phyloP scores from a whole-genome alignment of 2,888 invertebrate genomes.

The Colletes collaris region DNA sequence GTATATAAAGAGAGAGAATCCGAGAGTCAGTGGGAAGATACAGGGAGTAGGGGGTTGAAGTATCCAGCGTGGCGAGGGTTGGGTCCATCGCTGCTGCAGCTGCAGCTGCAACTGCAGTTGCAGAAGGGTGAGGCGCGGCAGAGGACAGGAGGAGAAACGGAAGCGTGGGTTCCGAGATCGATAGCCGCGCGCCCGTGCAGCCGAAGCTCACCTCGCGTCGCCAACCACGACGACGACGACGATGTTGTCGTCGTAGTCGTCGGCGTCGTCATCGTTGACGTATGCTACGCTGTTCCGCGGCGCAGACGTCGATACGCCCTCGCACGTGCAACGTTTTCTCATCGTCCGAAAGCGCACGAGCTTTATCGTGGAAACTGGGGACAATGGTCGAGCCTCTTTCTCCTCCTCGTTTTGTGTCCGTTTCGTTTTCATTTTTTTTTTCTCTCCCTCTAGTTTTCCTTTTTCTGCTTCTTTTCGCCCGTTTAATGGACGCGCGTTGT shows the following conservation, averaged over 20 bases:
- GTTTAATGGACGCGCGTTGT: constrained; percentile 50
- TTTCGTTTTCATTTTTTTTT: not conserved
- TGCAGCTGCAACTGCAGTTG: constrained; percentile 60
- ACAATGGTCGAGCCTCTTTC: constrained; percentile 49
- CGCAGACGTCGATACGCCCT: constrained; percentile 66
- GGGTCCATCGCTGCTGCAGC: constrained; percentile 59
- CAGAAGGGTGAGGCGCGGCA: constrained; percentile 55
- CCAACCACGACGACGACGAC: constrained; percentile 45
- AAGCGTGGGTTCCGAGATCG: constrained; percentile 79
- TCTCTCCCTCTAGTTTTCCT: too few species aligned
- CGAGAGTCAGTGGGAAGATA: constrained; percentile 42
- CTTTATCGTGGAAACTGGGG: constrained; percentile 48
- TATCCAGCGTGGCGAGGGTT: constrained; percentile 52
- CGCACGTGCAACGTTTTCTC: constrained; percentile 74
- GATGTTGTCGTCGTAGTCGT: constrained; percentile 45
- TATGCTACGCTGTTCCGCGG: constrained; percentile 41
- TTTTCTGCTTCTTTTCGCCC: not conserved
- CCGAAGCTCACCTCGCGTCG: constrained; percentile 75
- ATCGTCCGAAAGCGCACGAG: constrained; percentile 60
- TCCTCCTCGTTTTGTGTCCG: constrained; percentile 1
- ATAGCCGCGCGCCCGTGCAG: constrained; percentile 79
- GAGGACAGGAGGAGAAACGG: constrained; percentile 67
- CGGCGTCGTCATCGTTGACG: constrained; percentile 53
- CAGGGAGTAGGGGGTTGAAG: constrained; percentile 46
- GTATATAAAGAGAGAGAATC: constrained; percentile 6